Percentiles rank a stretch among this genome's conserved stretches.
These are phyloP conservation scores for Drosophila mulleri DNA, from an alignment of 2,888 invertebrate species.

Conservation along the genomic window DNA sequence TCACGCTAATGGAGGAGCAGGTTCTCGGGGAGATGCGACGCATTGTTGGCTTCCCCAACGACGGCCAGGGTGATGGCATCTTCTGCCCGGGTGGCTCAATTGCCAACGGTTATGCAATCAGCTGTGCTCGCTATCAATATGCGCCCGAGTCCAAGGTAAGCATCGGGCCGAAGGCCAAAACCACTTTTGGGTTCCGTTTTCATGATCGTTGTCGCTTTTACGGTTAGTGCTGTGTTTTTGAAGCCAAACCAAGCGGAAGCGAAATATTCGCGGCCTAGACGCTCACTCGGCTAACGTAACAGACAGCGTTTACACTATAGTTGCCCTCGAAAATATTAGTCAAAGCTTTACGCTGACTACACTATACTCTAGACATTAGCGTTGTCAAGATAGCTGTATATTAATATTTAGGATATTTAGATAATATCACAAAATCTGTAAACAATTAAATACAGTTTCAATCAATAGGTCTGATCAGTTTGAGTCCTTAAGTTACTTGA, in stretches of 20 bases:
- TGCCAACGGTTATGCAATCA: constrained; percentile 96
- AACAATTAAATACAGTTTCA: no score
- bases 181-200: constrained; percentile 29
- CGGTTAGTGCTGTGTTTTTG: constrained; percentile 14
- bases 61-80: constrained; percentile 92
- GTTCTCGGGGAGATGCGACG: constrained; percentile 92
- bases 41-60: constrained; percentile 90
- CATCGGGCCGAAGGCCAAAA: constrained; percentile 45
- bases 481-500: no score
- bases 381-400: not conserved
- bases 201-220: not conserved
- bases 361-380: not conserved
- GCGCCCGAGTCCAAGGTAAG: constrained; percentile 91
- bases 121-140: constrained; percentile 90
- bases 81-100: constrained; percentile 96
- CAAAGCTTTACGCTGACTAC: not conserved
- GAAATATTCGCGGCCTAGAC: constrained; percentile 37
- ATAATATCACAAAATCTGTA: no score
- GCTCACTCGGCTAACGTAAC: constrained; percentile 25
- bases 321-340: constrained; percentile 12
- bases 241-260: constrained; percentile 52
- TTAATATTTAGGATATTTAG: no score
- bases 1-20: constrained; percentile 94
- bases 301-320: constrained; percentile 16
- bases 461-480: no score